Conservation (phyloP, 2,888 invertebrate species). For the Ecliptopera silaceata region DNA sequence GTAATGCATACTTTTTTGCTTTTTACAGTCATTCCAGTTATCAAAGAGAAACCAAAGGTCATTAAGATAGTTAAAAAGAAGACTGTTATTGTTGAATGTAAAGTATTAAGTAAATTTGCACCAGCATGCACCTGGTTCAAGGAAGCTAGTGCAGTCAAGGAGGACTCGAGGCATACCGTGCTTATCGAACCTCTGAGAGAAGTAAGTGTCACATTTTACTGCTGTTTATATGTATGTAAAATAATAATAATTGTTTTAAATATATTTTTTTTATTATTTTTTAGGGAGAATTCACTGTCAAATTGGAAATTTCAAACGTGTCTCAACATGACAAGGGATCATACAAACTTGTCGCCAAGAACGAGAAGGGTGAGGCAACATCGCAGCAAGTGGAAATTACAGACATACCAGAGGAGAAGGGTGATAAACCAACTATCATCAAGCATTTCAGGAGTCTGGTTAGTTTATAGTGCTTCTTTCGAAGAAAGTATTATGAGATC, state of each 20-base stretch:
- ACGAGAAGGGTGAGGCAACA: constrained; percentile 95
- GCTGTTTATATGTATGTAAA: not conserved
- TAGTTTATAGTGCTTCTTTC: constrained; percentile 45
- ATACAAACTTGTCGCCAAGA: constrained; percentile 95
- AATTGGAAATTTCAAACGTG: constrained; percentile 94
- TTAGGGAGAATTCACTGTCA: constrained; percentile 94
- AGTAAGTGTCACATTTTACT: constrained; percentile 69
- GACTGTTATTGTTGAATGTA: constrained; percentile 96
- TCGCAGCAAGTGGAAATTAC: constrained; percentile 94
- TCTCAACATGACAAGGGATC: constrained; percentile 92
- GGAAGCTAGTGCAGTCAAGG: constrained; percentile 89
- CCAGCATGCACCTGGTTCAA: constrained; percentile 98
- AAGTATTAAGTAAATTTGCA: constrained; percentile 95
- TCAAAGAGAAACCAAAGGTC: constrained; percentile 95
- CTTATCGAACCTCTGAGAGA: constrained; percentile 91
- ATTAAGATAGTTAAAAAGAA: constrained; percentile 96
- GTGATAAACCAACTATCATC: constrained; percentile 91
- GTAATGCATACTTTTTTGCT: constrained; percentile 10
- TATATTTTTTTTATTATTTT: constrained; percentile 28
- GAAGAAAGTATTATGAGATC: no score
- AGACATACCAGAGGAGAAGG: constrained; percentile 91
- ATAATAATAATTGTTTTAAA: not conserved
- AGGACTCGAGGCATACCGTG: constrained; percentile 89
- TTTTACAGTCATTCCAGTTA: constrained; percentile 92
- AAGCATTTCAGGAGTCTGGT: constrained; percentile 90